Conservation (phyloP, 1,140 invertebrate species). For the silkworm (Bombyx mori) region DNA sequence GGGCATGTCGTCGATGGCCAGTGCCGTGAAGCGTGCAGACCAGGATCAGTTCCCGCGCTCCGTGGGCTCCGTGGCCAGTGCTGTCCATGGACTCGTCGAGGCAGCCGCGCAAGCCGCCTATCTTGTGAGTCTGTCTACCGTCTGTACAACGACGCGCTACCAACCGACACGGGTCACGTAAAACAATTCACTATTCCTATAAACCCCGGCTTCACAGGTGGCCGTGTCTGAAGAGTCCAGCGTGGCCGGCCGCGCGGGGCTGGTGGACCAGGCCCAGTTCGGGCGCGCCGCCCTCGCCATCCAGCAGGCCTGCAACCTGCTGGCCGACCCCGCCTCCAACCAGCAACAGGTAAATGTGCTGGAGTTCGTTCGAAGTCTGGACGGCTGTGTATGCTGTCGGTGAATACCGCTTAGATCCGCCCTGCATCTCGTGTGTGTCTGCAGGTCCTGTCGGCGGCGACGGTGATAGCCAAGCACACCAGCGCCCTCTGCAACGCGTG, state of each 20-base stretch:
- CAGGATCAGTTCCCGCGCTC: constrained; percentile 90
- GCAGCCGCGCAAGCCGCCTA: constrained; percentile 95
- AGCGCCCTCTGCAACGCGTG: constrained; percentile 96
- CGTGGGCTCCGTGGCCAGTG: constrained; percentile 86
- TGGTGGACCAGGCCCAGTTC: constrained; percentile 94
- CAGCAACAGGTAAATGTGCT: constrained; percentile 79
- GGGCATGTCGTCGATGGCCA: constrained; percentile 95
- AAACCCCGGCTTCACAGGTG: constrained; percentile 55
- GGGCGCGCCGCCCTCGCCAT: constrained; percentile 91
- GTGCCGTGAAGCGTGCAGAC: constrained; percentile 90
- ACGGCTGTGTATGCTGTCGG: no score
- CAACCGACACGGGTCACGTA: no score
- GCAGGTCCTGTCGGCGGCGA: constrained; percentile 90
- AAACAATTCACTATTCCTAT: not conserved
- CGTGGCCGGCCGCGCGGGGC: constrained; percentile 89
- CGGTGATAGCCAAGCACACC: constrained; percentile 96
- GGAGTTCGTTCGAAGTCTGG: no score
- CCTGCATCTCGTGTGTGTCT: not conserved
- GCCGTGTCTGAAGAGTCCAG: constrained; percentile 93
- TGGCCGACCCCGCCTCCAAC: constrained; percentile 82
- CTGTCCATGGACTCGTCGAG: constrained; percentile 95
- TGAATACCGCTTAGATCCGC: not conserved
- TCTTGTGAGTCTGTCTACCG: constrained; percentile 71
- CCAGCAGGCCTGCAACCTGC: constrained; percentile 86
- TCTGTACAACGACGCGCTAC: not conserved